Evolutionary conservation across 2,888 invertebrate genomes (phyloP).

Genomic region (Nomada fucata): DNA sequence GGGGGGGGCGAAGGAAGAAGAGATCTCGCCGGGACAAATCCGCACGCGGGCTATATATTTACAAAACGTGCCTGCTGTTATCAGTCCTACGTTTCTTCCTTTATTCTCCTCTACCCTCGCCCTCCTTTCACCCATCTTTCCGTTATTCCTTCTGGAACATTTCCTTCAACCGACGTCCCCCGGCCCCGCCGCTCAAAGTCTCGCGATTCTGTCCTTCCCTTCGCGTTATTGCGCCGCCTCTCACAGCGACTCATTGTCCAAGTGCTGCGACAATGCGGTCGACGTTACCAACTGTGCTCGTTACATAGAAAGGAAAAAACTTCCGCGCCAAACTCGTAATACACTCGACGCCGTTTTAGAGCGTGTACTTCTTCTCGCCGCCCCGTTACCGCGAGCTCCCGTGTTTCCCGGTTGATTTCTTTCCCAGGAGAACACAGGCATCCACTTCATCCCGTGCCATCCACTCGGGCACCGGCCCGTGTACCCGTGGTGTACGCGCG

Average conservation of each 20-base stretch:
- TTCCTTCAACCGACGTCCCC: conserved; percentile 18
- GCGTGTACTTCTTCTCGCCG: conserved; percentile 10
- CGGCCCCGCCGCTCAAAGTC: neutral
- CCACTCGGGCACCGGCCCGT: conserved; percentile 29
- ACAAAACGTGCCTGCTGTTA: conserved; percentile 51
- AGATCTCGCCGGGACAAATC: conserved; percentile 45
- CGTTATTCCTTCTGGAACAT: conserved; percentile 47
- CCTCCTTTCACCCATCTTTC: neutral
- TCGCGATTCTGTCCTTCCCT: conserved; percentile 10
- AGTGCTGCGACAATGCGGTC: conserved; percentile 65
- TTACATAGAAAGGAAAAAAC: conserved; percentile 61
- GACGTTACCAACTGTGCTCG: conserved; percentile 62
- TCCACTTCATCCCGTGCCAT: conserved; percentile 33
- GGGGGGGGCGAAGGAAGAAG: neutral
- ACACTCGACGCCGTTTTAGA: conserved; percentile 65
- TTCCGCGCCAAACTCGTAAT: conserved; percentile 62
- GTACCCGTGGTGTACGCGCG: neutral
- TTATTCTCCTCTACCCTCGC: conserved; percentile 17
- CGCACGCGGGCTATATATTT: conserved; percentile 55
- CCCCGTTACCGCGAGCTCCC: neutral
- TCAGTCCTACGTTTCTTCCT: conserved; percentile 36
- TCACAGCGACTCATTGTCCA: conserved; percentile 64
- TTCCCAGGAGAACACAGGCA: conserved; percentile 2
- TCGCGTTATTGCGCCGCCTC: conserved; percentile 36
- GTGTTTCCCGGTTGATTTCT: conserved; percentile 35